Percentiles rank a stretch among this genome's conserved stretches.
phyloP scores from a whole-genome alignment of 2,113 vertebrate genomes.

The Lynx canadensis region DNA sequence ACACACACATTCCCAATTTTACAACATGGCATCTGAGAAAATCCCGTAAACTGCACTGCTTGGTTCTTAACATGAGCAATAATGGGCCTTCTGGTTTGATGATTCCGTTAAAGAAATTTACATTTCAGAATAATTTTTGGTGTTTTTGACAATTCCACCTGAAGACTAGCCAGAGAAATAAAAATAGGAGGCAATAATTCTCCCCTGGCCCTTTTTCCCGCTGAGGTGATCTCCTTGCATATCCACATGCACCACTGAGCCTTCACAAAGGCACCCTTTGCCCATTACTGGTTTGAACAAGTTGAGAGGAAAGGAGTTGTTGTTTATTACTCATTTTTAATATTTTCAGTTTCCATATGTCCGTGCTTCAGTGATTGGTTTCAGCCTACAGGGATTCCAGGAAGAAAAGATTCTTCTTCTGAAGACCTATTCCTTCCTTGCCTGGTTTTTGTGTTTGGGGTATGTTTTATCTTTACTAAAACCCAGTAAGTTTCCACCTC shows the following conservation, averaged over 20 bases:
- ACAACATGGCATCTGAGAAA: not conserved
- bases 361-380: not conserved
- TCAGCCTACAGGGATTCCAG: not conserved
- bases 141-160: not conserved
- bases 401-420: constrained; percentile 15
- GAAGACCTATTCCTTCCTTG: not conserved
- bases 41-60: not conserved
- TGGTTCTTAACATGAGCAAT: not conserved
- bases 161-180: constrained; percentile 4
- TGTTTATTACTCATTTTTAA: not conserved
- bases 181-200: not conserved
- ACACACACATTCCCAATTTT: not conserved
- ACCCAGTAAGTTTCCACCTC: not conserved
- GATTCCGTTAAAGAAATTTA: not conserved
- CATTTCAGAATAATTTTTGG: not conserved
- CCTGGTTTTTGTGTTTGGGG: not conserved
- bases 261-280: not conserved
- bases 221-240: not conserved
- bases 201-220: not conserved
- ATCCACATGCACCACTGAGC: not conserved
- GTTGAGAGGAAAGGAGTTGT: not conserved
- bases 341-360: not conserved
- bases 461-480: constrained; percentile 9
- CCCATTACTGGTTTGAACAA: not conserved
- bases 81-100: not conserved